Evolutionary conservation across 2,888 invertebrate genomes (phyloP), one percentile per base, ranked within the genome.

Genomic region (Phaonia tiefii): DNA sequence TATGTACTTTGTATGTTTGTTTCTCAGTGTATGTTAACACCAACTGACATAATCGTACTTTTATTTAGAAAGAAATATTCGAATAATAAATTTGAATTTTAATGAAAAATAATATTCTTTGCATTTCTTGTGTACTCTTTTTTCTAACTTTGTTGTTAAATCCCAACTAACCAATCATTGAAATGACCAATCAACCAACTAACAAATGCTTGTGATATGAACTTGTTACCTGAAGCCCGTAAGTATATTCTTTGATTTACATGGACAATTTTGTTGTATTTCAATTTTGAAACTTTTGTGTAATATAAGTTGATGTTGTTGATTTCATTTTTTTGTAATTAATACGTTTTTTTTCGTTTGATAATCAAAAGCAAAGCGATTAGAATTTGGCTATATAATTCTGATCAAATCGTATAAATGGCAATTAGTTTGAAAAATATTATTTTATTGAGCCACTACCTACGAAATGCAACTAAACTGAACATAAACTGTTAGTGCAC

Each of bases 161-260:
- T 31, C 31, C 25, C 42, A 42, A 42, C 60, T 60, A 60, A 60
- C 60, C 37, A 56, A 58, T 5, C 37, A 17, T 39, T 20, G 17
- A 10, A 26, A 31, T 7, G 11, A 60, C 37, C 42, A 42, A 42
- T 15, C 37, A 63, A 63, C 15, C 63, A 63, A 63, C 20, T 63
- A 63, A 63, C 39, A 63, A 75, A 70, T 75, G 83, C 83, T 66
- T 60, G 22, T 39, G 54, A 31, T 69, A 37, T 54, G 49, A 65
- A 13, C 51, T 20, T 20, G 20, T 65, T 58, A 46, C 66, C 76
- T 60, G 7, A 56, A 79, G 79, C 81, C 81, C 67, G 79, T 83
- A 83, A 83, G 83, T 83, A 80, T 65, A 42, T 17, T 5, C n/a
- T n/a, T n/a, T 31, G 31, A 31, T 31, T 31, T 31, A 8, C 8